Evolutionary conservation across 1,140 invertebrate genomes (phyloP), one percentile per base, ranked within the genome.

Genomic region (Dendroctonus valens): DNA sequence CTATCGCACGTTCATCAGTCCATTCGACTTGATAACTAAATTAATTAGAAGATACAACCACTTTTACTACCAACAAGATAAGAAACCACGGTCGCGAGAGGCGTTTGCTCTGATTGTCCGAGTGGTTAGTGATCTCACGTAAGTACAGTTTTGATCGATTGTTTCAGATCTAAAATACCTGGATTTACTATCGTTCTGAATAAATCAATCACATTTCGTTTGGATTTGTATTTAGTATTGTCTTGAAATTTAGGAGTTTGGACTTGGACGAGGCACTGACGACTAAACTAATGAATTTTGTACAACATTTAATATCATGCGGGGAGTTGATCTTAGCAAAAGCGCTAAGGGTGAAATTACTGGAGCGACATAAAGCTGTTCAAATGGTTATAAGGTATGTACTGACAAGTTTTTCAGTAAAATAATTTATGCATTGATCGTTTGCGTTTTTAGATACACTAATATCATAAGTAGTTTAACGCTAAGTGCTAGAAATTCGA

Each of bases 101-200:
- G 87, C 92, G 15, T 93, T 96, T 79, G 91, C 92, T 52, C 82
- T 98, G 55, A 85, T 97, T 55, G 93, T 97, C 41, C 80, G 95
- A 70, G 92, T 97, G 48, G 92, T 98, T 52, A 93, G 92, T 77
- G 94, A 97, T 80, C 84, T 98, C 65, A 96, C 94, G 93, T 96
- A 80, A 26, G 26, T 26, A 26, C 26, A 46, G 57, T 59, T 46
- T 59, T 46, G 42, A n/a, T 14, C n/a, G 26, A 59, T 9, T 26
- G 8, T n/a, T 39, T n/a, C 5, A 40, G n/a, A 39, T 9, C 11
- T 6, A 55, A n/a, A n/a, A n/a, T n/a, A 55, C n/a, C 0, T 26
- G 26, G 26, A 26, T 26, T 26, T 26, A 3, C 26, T 89, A 26
- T 2, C 26, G 26, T 26, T 26, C 26, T 53, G 8, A 72, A 26